Evolutionary conservation across 2,888 invertebrate genomes (phyloP).

Genomic region (Anthrax anthrax): DNA sequence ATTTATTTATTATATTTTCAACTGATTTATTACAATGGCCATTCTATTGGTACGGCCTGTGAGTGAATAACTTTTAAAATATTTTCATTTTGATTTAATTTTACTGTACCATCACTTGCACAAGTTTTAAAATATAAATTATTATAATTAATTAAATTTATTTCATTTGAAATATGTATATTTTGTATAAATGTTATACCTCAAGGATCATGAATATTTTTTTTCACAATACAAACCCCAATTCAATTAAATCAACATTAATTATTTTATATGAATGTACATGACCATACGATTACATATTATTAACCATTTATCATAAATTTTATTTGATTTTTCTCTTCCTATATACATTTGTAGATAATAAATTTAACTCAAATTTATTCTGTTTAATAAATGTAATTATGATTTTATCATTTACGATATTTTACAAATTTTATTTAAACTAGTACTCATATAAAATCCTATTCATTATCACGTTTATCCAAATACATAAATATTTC

Average conservation of each 20-base stretch:
- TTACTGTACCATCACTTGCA: conserved; percentile 59
- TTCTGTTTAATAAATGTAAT: too few species aligned
- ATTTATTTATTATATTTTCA: background rate
- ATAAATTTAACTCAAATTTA: too few species aligned
- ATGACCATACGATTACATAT: conserved; percentile 66
- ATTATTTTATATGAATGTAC: conserved; percentile 43
- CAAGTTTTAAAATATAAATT: conserved; percentile 33
- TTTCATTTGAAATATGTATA: conserved; percentile 27
- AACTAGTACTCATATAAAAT: too few species aligned
- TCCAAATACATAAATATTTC: too few species aligned
- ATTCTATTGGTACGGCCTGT: conserved; percentile 49
- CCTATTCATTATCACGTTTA: too few species aligned
- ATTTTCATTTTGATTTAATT: conserved; percentile 22
- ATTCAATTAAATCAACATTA: conserved; percentile 19
- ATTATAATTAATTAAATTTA: background rate
- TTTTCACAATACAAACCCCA: conserved; percentile 45
- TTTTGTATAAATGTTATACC: conserved; percentile 49
- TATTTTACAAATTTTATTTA: too few species aligned
- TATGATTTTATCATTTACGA: too few species aligned
- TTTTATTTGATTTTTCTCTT: too few species aligned
- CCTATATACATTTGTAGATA: too few species aligned
- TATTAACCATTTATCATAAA: conserved; percentile 36
- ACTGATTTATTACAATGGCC: conserved; percentile 37
- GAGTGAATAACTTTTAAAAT: conserved; percentile 25
- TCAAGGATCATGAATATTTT: conserved; percentile 58